Evolutionary conservation across 2,888 invertebrate genomes (phyloP).

Genomic region (Dicyrtomina minuta): DNA sequence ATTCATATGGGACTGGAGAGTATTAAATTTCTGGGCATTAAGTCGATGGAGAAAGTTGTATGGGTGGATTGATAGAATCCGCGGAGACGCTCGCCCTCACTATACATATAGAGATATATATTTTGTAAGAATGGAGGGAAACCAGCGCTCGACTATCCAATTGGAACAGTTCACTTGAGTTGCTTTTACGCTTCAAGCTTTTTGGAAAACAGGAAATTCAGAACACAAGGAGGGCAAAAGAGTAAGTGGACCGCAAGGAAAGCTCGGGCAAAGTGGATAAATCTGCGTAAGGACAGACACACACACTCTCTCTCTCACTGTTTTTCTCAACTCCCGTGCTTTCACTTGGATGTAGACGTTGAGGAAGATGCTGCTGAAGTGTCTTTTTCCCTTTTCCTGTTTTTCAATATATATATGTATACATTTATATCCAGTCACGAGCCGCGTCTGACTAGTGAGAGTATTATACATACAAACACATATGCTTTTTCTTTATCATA

Average conservation of each 20-base stretch:
- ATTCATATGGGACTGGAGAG: conserved; percentile 15
- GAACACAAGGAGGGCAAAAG: conserved; percentile 30
- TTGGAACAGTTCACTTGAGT: conserved; percentile 26
- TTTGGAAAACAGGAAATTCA: conserved; percentile 27
- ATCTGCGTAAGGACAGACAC: conserved; percentile 30
- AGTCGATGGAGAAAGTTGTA: not conserved
- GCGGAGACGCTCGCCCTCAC: not conserved
- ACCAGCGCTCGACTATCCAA: not conserved
- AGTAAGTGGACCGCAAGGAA: conserved; percentile 33
- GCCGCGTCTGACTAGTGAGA: no score
- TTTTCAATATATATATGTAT: no score
- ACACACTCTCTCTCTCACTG: not conserved
- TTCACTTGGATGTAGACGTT: no score
- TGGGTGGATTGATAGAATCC: not conserved
- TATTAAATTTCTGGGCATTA: conserved; percentile 14
- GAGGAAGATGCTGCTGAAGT: no score
- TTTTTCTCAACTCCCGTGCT: not conserved
- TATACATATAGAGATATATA: not conserved
- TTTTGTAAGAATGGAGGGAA: not conserved
- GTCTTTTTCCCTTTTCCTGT: no score
- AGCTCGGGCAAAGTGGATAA: conserved; percentile 18
- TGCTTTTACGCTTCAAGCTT: conserved; percentile 29
- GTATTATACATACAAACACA: no score
- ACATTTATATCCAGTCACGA: no score
- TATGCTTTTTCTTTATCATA: no score